Conservation (phyloP, 1,140 invertebrate species). For the Drosophila dunni region DNA sequence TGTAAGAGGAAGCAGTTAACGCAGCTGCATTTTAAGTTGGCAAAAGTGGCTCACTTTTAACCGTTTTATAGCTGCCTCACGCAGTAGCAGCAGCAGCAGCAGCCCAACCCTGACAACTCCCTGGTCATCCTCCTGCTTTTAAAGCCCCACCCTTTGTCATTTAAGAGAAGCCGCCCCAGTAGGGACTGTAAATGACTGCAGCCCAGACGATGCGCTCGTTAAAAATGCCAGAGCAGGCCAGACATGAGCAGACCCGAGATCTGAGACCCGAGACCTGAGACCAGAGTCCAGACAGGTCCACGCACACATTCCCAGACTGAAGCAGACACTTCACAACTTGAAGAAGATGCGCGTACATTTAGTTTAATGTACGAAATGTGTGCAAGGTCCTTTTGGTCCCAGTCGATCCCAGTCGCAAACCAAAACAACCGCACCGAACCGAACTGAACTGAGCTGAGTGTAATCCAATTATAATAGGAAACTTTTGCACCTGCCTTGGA, state of each 20-base stretch:
- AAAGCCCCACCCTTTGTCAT: constrained; percentile 35
- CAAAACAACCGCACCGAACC: background rate
- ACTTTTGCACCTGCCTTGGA: constrained; percentile 67
- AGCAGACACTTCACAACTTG: constrained; percentile 45
- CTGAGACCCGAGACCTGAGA: background rate
- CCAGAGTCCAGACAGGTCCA: constrained; percentile 27
- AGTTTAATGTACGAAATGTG: constrained; percentile 51
- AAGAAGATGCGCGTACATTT: constrained; percentile 56
- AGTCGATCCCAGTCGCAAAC: background rate
- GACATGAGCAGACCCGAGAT: constrained; percentile 1
- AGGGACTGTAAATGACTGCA: constrained; percentile 57
- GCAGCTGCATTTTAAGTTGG: constrained; percentile 47
- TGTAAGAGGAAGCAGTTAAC: constrained; percentile 17
- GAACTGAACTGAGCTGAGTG: constrained; percentile 85
- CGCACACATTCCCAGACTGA: constrained; percentile 3
- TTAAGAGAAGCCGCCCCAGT: constrained; percentile 42
- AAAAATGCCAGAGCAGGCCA: constrained; percentile 52
- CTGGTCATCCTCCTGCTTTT: constrained; percentile 19
- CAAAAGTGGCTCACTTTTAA: constrained; percentile 53
- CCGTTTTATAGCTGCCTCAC: constrained; percentile 56
- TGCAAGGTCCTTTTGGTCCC: constrained; percentile 43
- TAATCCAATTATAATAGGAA: constrained; percentile 79
- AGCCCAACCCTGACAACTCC: constrained; percentile 13
- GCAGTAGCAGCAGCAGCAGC: constrained; percentile 26
- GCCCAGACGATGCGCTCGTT: constrained; percentile 54